A percentile compares a stretch with the other conserved stretches of the same genome.
Evolutionary conservation across 2,797 vertebrate species (phyloP).

Genomic region (Darevskia mixta): DNA sequence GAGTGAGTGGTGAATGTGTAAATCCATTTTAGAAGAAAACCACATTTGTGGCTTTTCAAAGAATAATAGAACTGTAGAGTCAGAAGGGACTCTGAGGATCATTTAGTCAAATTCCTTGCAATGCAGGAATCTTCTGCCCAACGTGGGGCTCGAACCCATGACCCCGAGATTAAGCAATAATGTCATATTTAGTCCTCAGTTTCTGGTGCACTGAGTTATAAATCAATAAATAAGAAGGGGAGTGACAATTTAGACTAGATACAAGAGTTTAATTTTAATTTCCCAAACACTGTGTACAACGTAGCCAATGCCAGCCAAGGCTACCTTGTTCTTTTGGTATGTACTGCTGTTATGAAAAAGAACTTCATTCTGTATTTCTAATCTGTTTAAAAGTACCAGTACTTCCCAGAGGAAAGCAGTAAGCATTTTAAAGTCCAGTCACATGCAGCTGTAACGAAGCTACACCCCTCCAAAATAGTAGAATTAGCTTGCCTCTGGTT

Average conservation of each 20-base stretch:
- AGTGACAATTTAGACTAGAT: neutral
- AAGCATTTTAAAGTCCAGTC: slow-evolving; percentile 2
- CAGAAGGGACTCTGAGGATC: no score
- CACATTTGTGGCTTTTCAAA: neutral
- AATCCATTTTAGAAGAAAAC: neutral
- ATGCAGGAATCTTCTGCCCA: no score
- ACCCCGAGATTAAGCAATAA: no score
- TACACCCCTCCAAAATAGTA: neutral
- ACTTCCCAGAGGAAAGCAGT: neutral
- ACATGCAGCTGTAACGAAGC: neutral
- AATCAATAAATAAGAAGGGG: neutral
- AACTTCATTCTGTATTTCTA: neutral
- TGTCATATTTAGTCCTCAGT: no score
- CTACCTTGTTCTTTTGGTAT: neutral
- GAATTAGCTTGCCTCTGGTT: neutral
- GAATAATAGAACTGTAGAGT: no score
- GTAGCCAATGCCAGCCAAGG: neutral
- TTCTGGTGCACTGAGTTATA: neutral
- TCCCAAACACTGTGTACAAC: neutral
- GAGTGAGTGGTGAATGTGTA: neutral
- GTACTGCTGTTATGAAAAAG: no score
- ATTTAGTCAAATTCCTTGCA: no score
- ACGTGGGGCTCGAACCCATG: no score
- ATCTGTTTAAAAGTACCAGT: neutral
- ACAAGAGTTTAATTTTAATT: neutral